Evolutionary conservation across 2,888 invertebrate genomes (phyloP), one percentile per base, ranked within the genome.

Genomic region (Tethea ocularis): DNA sequence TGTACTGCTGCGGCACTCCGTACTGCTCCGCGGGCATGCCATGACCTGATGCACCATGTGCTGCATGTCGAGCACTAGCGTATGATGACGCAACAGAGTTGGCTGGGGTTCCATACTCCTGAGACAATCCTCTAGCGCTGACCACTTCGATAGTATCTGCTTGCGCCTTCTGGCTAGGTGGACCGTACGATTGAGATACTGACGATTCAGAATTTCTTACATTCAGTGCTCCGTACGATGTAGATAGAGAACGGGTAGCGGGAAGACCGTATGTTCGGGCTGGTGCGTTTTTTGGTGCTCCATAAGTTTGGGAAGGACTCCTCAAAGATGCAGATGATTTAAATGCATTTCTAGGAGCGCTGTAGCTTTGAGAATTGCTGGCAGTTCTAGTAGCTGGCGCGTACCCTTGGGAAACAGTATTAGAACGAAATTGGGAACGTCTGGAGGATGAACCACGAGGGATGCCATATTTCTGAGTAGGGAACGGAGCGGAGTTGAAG

Each of bases 1-100:
- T 92, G 68, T 92, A 90, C 54, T 93, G 91, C 23, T 93, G 89
- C 0, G 94, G 94, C 0, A 91, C 84, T 11, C 89, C 89, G 46
- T 88, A 89, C 51, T 85, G 72, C 0, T 86, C 82, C 1, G 93
- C 93, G 0, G 94, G 94, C 87, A 87, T 87, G 6, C 73, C 64
- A 59, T 75, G 38, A 6, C n/a, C 38, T 15, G 38, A 38, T 6
- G 38, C n/a, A 6, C 8, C 41, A 46, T 20, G 41, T 46, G 41
- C 2, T 76, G 7, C 84, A 83, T 5, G 81, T 79, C 55, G 86
- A 51, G 79, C 68, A 58, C 77, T 67, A 54, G 82, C 86, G 74
- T 90, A 94, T 3, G 84, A 79, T 3, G 87, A 82, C 22, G 81
- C 75, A 20, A 80, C 69, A n/a, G 84, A 85, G 61, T 74, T 73